phyloP scores from a whole-genome alignment of 1,140 invertebrate genomes.

The Saccostrea cuccullata region DNA sequence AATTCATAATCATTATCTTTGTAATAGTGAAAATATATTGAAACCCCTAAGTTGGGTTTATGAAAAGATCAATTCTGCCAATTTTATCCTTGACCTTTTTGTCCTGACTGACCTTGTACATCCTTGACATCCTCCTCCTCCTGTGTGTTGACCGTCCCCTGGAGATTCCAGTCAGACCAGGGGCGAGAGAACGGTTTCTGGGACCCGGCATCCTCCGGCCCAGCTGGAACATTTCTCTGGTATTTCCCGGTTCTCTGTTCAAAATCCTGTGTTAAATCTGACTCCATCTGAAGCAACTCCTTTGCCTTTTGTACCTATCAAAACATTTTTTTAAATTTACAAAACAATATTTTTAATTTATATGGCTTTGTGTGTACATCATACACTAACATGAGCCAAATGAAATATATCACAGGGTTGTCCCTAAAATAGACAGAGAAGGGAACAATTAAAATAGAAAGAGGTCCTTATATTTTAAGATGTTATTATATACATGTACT shows the following conservation, averaged over 20 bases:
- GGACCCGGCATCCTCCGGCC: background rate
- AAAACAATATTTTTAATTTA: background rate
- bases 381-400: too few relatives aligned
- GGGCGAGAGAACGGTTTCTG: conserved; percentile 13
- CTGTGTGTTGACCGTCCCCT: conserved; percentile 7
- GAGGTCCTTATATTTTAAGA: conserved; percentile 44
- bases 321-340: background rate
- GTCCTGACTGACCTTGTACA: background rate
- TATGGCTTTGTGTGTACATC: too few relatives aligned
- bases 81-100: background rate
- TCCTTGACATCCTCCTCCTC: conserved; percentile 31
- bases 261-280: conserved; percentile 53
- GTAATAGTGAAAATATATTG: too few relatives aligned
- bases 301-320: conserved; percentile 64
- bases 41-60: too few relatives aligned
- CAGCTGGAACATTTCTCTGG: background rate
- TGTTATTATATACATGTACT: too few relatives aligned
- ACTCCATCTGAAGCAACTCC: conserved; percentile 65
- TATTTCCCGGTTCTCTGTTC: conserved; percentile 16
- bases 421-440: too few relatives aligned
- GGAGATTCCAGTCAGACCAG: conserved; percentile 31
- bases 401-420: too few relatives aligned
- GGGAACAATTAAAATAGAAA: too few relatives aligned
- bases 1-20: too few relatives aligned
- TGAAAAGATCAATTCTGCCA: background rate